Evolutionary conservation across 2,797 vertebrate genomes (phyloP), one percentile per base, ranked within the genome.

Genomic region (Protonibea diacanthus): DNA sequence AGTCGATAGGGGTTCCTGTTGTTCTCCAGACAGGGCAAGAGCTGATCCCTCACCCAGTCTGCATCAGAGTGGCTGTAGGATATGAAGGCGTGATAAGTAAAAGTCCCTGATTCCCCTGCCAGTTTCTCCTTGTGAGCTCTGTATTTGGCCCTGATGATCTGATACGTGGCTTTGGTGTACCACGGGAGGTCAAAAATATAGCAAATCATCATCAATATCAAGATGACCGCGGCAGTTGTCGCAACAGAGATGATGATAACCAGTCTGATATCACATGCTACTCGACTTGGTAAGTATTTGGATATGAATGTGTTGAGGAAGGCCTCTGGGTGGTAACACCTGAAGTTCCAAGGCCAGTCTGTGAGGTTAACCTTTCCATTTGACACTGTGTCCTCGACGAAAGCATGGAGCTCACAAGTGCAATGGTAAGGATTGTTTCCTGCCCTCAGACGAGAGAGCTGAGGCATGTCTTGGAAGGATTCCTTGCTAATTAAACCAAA

Each of bases 351-450:
- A 0, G 96, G 96, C 97, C 97, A 97, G 83, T 96, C 96, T 0
- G 84, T 90, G 61, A 97, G 93, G 58, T 84, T 91, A 5, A 96
- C 71, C 21, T 74, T 93, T 0, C 80, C 84, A 0, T 88, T 84
- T 4, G 47, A 77, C 5, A 83, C 27, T 0, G 95, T 95, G 56
- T 96, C 93, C 73, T 94, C 80, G 58, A 97, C 64, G 47, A 97
- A 97, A 20, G 71, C 77, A 11, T 96, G 85, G 27, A 97, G 95
- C 61, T 97, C 96, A 60, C 97, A 97, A 11, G 93, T 96, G 78
- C 97, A 97, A 33, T 97, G 95, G 80, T 96, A 97, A 0, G 96
- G 97, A 76, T 97, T 97, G 88, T 97, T 95, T 49, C 96, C 96
- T 0, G 96, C 96, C 2, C 12, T 90, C 58, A 97, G 86, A 0